phyloP scores from a whole-genome alignment of 30 jellyfish, hydroid and myxozoan genomes.

The Turritopsis rubra region DNA sequence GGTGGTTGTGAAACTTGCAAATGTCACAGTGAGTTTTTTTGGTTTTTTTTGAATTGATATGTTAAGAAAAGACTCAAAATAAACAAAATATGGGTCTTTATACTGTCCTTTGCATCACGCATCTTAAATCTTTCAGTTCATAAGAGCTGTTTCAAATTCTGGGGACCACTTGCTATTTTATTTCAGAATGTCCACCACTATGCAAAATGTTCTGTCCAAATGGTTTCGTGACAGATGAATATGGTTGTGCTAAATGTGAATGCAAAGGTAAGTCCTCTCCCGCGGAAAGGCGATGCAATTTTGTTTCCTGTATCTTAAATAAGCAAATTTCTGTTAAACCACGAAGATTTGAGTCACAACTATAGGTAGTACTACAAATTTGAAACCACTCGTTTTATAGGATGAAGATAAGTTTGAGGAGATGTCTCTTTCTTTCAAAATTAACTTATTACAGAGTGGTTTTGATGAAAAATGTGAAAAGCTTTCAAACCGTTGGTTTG shows the following conservation, averaged over 20 bases:
- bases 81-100: background rate
- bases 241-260: constrained; percentile 28
- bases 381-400: too few relatives aligned
- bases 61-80: background rate
- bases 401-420: too few relatives aligned
- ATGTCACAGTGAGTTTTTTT: background rate
- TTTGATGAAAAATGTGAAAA: too few relatives aligned
- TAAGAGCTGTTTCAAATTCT: background rate
- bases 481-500: too few relatives aligned
- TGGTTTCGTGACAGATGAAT: constrained; percentile 13
- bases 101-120: background rate
- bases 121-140: background rate
- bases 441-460: too few relatives aligned
- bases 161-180: background rate
- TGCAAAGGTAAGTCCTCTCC: constrained; percentile 31
- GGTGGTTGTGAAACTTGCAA: background rate
- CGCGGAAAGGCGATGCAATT: too few relatives aligned
- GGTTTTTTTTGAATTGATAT: background rate
- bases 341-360: too few relatives aligned
- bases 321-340: too few relatives aligned
- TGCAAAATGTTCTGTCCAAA: constrained; percentile 25
- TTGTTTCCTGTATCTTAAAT: too few relatives aligned
- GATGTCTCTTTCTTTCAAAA: too few relatives aligned
- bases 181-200: background rate
- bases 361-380: too few relatives aligned